Base-by-base conservation (phyloP, 2,888 invertebrate species). In the Caenorhabditis parvicauda region DNA sequence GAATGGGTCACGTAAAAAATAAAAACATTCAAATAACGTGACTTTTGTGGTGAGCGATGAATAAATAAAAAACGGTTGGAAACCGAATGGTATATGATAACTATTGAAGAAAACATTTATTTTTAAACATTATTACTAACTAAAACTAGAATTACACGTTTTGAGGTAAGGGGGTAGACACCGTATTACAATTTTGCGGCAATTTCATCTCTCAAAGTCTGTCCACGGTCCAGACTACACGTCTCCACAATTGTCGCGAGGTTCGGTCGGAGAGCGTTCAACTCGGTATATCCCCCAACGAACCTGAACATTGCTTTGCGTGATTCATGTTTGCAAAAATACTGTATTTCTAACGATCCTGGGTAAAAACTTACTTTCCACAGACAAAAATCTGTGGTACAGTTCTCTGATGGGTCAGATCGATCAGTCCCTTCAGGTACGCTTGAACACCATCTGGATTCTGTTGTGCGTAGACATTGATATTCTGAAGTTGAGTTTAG, bases 351-450 rank as follows among this genome's bases (percentile, higher is more conserved):
- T 39, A 9, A 39, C n/a, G 6, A 9, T 39, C n/a, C n/a, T 12
- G 6, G 14, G 19, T 7, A 39, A 39, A 39, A 39, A 39, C 58
- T 25, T 21, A 75, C 59, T 71, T 71, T 43, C 74, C 74, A 58
- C 79, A 79, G 42, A 79, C 66, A 53, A 79, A 79, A 28, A 79
- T 74, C 54, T 79, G 79, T 9, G 79, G 79, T 5, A 79, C 79
- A 6, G 75, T 70, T 21, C 59, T 61, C 43, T 67, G 65, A n/a
- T 64, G 57, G 7, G 64, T 65, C 49, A 67, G 48, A 50, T 70
- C 65, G 38, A 63, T 61, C 17, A 65, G 47, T 27, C 69, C 66
- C 27, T 59, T 54, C 1, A 67, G 37, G 38, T 70, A 64, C 19
- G 50, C 62, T 49, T 64, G 54, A 2, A 63, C 46, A 19, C 38